Conservation (phyloP, 2,797 vertebrate genomes). For the Momotus momota region DNA sequence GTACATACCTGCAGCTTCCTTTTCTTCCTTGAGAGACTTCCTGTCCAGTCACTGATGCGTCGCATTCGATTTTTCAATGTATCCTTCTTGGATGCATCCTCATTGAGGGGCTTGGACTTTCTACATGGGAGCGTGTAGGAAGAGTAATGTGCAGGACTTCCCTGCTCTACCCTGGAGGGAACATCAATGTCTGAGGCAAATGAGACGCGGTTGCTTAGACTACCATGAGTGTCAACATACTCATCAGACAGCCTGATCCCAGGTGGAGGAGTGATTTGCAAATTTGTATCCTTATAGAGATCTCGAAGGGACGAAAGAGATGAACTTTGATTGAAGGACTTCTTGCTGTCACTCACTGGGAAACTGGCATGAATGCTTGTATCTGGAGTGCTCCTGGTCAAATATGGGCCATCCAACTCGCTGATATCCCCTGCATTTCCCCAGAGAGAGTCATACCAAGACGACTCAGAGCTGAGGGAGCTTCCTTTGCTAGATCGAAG, state of each 20-base stretch:
- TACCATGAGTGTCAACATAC: conserved; percentile 69
- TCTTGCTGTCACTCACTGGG: conserved; percentile 62
- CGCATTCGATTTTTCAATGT: conserved; percentile 90
- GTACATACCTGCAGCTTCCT: conserved; percentile 88
- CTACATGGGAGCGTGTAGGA: conserved; percentile 93
- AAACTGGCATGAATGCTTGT: conserved; percentile 77
- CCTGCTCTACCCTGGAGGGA: conserved; percentile 82
- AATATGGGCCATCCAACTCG: conserved; percentile 82
- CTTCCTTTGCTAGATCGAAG: conserved; percentile 93
- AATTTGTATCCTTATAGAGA: conserved; percentile 83
- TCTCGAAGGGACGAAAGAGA: conserved; percentile 86
- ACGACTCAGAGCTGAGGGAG: conserved; percentile 92
- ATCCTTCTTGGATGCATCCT: conserved; percentile 83
- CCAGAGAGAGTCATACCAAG: conserved; percentile 96
- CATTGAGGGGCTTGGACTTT: conserved; percentile 81
- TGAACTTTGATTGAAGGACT: conserved; percentile 83
- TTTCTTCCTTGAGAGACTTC: conserved; percentile 92
- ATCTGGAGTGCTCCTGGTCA: conserved; percentile 76
- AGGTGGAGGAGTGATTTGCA: conserved; percentile 80
- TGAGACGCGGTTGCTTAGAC: conserved; percentile 83
- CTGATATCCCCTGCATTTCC: conserved; percentile 84
- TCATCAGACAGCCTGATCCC: conserved; percentile 80
- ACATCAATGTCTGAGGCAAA: conserved; percentile 88
- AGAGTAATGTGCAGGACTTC: conserved; percentile 81
- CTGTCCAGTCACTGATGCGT: conserved; percentile 94